Percentiles rank a stretch among this genome's conserved stretches.
Evolutionary conservation across 2,888 invertebrate genomes (phyloP).

Genomic region (Cepaea hortensis): DNA sequence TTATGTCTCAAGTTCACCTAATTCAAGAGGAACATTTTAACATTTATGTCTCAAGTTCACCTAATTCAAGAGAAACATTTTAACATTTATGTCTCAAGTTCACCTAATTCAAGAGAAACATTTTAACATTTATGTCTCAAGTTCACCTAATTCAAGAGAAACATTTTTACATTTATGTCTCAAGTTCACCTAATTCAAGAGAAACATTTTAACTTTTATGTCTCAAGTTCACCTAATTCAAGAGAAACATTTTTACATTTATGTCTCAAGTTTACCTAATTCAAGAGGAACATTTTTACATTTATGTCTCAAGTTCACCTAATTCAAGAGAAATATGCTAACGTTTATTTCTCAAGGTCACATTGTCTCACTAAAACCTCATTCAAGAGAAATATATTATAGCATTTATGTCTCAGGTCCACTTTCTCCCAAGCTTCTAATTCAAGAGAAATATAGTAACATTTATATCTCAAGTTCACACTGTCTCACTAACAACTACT

Average conservation of each 20-base stretch:
- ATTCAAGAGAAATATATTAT: too few relatives aligned
- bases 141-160: too few relatives aligned
- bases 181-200: slow-evolving; percentile 68
- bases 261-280: too few relatives aligned
- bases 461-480: not conserved
- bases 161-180: not conserved
- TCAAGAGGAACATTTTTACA: too few relatives aligned
- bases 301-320: slow-evolving; percentile 64
- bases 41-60: too few relatives aligned
- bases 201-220: not conserved
- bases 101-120: too few relatives aligned
- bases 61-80: slow-evolving; percentile 69
- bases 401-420: too few relatives aligned
- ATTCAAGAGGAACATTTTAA: too few relatives aligned
- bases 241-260: not conserved
- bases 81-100: not conserved
- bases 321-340: slow-evolving; percentile 47
- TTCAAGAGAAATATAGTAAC: slow-evolving; percentile 34
- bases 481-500: too few relatives aligned
- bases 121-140: not conserved
- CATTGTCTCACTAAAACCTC: too few relatives aligned
- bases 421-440: slow-evolving; percentile 84
- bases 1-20: too few relatives aligned
- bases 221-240: too few relatives aligned
- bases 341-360: not conserved